A percentile compares a stretch with the other conserved stretches of the same genome.
These are phyloP conservation scores for Hipparchia sbordonii DNA, from an alignment of 2,888 invertebrate genomes.

Conservation along the genomic window DNA sequence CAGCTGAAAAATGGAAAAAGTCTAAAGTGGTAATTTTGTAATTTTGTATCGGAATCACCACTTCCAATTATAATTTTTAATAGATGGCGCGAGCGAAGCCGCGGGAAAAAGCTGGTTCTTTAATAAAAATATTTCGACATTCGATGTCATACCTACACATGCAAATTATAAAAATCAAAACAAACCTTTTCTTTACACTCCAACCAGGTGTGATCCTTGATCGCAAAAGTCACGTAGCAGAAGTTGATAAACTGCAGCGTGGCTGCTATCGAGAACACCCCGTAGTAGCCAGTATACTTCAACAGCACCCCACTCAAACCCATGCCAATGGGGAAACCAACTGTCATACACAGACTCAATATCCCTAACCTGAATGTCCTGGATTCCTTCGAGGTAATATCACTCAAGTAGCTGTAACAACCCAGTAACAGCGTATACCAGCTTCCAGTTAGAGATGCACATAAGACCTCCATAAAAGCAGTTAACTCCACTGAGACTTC, in stretches of 20 bases:
- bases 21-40: too few species aligned
- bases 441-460: conserved; percentile 79
- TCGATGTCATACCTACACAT: too few species aligned
- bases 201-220: conserved; percentile 75
- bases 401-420: conserved; percentile 84
- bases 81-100: too few species aligned
- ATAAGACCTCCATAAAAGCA: conserved; percentile 79
- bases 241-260: conserved; percentile 70
- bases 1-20: too few species aligned
- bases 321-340: conserved; percentile 77
- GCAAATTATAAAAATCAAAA: background rate
- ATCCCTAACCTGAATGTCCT: conserved; percentile 85
- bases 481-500: conserved; percentile 80
- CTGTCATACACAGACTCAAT: conserved; percentile 72
- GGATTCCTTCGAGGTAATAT: conserved; percentile 79
- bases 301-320: conserved; percentile 70
- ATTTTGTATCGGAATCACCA: too few species aligned
- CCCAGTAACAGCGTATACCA: conserved; percentile 83
- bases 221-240: conserved; percentile 68
- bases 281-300: conserved; percentile 74
- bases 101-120: too few species aligned
- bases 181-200: conserved; percentile 63
- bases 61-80: too few species aligned
- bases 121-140: too few species aligned
- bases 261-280: conserved; percentile 74